phyloP scores from a whole-genome alignment of 2,888 invertebrate genomes.

The Flexamia atlantica region DNA sequence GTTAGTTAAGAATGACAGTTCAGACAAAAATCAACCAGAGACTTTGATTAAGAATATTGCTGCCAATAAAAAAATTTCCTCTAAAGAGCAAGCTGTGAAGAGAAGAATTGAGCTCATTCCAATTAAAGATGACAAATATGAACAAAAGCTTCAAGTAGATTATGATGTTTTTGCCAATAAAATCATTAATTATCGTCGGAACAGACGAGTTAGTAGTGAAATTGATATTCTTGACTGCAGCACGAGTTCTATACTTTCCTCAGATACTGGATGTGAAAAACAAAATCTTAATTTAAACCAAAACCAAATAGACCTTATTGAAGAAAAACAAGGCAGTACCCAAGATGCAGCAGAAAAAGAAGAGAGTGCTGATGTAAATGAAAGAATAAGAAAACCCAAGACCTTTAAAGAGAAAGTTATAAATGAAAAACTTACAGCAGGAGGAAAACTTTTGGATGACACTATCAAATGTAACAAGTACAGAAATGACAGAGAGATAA shows the following conservation, averaged over 20 bases:
- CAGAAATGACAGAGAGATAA: background rate
- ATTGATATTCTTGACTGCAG: slow-evolving; percentile 40
- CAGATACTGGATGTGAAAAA: background rate
- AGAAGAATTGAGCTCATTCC: slow-evolving; percentile 53
- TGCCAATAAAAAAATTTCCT: background rate
- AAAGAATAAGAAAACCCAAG: background rate
- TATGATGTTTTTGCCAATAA: slow-evolving; percentile 19
- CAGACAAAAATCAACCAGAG: background rate
- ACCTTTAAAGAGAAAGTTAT: background rate
- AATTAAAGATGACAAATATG: slow-evolving; percentile 51
- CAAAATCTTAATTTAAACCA: background rate
- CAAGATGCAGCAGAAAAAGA: background rate
- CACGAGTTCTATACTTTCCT: slow-evolving; percentile 24
- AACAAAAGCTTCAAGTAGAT: slow-evolving; percentile 44
- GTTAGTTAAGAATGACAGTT: background rate
- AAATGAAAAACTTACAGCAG: background rate
- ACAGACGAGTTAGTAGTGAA: background rate
- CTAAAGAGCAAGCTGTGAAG: slow-evolving; percentile 37
- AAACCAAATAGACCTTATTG: background rate
- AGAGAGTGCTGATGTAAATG: background rate
- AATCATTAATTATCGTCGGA: background rate
- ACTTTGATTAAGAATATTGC: background rate
- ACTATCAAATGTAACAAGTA: background rate
- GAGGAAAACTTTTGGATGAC: background rate
- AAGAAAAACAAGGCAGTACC: background rate